Evolutionary conservation across 2,113 vertebrate genomes (phyloP).

Genomic region (Periophthalmus modestus): DNA sequence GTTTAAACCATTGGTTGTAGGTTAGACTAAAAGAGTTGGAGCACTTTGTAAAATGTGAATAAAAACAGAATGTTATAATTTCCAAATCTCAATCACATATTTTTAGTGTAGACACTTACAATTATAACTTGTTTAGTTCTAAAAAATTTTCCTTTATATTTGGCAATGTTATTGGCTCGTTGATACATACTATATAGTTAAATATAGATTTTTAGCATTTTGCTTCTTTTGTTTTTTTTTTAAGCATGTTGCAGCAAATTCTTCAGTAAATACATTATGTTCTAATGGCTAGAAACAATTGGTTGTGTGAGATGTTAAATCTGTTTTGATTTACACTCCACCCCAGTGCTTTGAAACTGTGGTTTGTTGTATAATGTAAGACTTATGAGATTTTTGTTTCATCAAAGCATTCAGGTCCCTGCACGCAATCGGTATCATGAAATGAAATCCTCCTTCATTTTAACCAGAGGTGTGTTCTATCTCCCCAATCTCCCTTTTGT

Average conservation of each 20-base stretch:
- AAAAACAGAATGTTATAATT: background rate
- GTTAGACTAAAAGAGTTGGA: background rate
- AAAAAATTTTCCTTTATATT: background rate
- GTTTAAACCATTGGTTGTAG: slow-evolving; percentile 7
- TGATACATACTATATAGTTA: background rate
- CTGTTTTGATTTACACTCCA: background rate
- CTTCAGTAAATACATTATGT: background rate
- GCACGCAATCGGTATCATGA: slow-evolving; percentile 38
- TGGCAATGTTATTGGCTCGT: background rate
- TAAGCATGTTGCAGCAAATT: background rate
- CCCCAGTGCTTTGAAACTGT: background rate
- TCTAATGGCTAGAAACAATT: background rate
- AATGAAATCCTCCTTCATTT: slow-evolving; percentile 33
- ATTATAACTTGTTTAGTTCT: background rate
- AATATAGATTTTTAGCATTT: background rate
- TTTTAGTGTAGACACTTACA: background rate
- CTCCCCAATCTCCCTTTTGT: background rate
- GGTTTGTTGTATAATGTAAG: background rate
- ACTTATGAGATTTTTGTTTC: background rate
- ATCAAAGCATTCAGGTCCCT: slow-evolving; percentile 15
- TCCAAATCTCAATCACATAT: background rate
- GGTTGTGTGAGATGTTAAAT: background rate
- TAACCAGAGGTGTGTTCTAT: slow-evolving; percentile 25
- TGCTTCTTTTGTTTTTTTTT: background rate
- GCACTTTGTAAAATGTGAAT: background rate